phyloP scores from a whole-genome alignment of 2,888 invertebrate species.

The Drosophila antonietae region DNA sequence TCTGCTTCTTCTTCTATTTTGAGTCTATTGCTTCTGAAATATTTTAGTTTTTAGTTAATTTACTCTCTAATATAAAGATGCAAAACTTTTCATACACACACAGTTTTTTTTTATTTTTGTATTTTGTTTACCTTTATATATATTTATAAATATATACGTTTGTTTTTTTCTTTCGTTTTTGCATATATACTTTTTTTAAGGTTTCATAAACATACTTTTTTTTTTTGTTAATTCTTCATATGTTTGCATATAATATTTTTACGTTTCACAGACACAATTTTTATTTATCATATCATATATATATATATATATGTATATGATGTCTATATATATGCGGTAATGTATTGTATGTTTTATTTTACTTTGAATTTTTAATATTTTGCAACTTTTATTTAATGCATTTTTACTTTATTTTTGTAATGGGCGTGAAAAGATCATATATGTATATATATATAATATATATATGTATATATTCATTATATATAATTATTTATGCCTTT shows the following conservation, averaged over 20 bases:
- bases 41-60: conserved; percentile 35
- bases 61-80: conserved; percentile 79
- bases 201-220: conserved; percentile 62
- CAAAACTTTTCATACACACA: conserved; percentile 74
- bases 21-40: conserved; percentile 34
- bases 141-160: conserved; percentile 5
- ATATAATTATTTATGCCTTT: conserved; percentile 28
- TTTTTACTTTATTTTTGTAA: conserved; percentile 53
- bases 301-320: background rate
- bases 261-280: conserved; percentile 77
- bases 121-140: conserved; percentile 54
- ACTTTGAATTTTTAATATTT: conserved; percentile 28
- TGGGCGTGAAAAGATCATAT: conserved; percentile 66
- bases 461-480: background rate
- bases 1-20: background rate
- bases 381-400: conserved; percentile 58
- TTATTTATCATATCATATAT: conserved; percentile 37
- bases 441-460: conserved; percentile 48
- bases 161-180: conserved; percentile 36
- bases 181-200: conserved; percentile 21
- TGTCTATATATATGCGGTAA: conserved; percentile 15
- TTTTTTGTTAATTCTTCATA: conserved; percentile 34
- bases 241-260: conserved; percentile 64
- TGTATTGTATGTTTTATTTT: conserved; percentile 21
- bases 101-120: conserved; percentile 19